A percentile compares a stretch with the other conserved stretches of the same genome.
Conservation (phyloP, 2,888 invertebrate species). For the Aleiodes leptofemur region DNA sequence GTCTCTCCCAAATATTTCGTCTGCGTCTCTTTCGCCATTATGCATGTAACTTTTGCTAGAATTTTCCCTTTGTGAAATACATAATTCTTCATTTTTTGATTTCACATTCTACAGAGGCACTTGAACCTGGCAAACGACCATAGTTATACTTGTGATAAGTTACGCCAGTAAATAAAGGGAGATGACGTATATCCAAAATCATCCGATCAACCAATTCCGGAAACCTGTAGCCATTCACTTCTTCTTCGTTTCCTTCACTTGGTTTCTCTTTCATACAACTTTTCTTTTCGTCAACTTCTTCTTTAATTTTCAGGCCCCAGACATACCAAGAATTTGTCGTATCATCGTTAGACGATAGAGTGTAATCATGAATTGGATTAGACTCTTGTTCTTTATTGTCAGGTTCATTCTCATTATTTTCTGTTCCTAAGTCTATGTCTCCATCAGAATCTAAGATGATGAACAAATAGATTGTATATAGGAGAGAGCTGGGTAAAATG, state of each 20-base stretch:
- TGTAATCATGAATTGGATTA: background rate
- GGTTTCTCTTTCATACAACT: too few relatives aligned
- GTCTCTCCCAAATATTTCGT: background rate
- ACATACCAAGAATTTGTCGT: background rate
- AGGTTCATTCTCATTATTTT: background rate
- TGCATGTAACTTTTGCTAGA: too few relatives aligned
- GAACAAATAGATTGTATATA: background rate
- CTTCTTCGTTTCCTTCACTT: background rate
- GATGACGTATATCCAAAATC: background rate
- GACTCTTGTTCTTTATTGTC: background rate
- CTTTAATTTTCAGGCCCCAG: background rate
- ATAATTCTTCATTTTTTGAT: constrained; percentile 11
- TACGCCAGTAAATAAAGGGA: constrained; percentile 11
- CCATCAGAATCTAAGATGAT: background rate
- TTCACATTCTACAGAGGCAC: constrained; percentile 31
- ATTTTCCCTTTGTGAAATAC: background rate
- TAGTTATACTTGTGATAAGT: background rate
- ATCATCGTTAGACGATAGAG: background rate
- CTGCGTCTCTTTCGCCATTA: constrained; percentile 9
- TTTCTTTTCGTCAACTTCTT: constrained; percentile 2
- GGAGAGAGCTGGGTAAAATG: background rate
- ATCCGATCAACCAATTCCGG: background rate
- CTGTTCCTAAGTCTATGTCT: background rate
- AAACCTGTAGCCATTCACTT: background rate
- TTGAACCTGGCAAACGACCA: constrained; percentile 21